These are phyloP conservation scores for Pycnomerus fuliginosus DNA, from an alignment of 2,888 invertebrate species.

Conservation along the genomic window DNA sequence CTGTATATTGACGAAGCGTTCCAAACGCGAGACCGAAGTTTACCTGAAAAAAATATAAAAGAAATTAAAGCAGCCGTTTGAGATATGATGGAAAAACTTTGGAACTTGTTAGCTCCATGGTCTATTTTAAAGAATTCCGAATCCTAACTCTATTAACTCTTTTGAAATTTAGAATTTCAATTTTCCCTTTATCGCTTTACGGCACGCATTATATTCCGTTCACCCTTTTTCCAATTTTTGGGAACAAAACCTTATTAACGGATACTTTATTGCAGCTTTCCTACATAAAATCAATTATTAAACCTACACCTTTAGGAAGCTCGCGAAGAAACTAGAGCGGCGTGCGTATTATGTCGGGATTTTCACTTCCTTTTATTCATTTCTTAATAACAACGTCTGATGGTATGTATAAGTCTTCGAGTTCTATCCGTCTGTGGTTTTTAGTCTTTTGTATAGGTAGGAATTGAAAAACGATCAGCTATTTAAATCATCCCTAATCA, in stretches of 20 bases:
- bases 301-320: too few species aligned
- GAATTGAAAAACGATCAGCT: too few species aligned
- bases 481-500: too few species aligned
- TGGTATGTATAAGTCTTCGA: too few species aligned
- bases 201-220: slow-evolving; percentile 46
- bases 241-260: slow-evolving; percentile 27
- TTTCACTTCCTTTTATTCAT: too few species aligned
- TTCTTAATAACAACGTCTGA: too few species aligned
- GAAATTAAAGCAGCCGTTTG: slow-evolving; percentile 39
- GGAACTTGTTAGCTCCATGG: slow-evolving; percentile 41
- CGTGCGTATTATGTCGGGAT: too few species aligned
- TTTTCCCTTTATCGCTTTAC: slow-evolving; percentile 49
- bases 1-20: too few species aligned
- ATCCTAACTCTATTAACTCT: slow-evolving; percentile 47
- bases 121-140: slow-evolving; percentile 36
- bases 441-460: too few species aligned
- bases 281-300: slow-evolving; percentile 31
- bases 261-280: slow-evolving; percentile 29
- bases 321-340: too few species aligned
- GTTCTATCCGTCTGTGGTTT: too few species aligned
- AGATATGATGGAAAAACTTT: slow-evolving; percentile 45
- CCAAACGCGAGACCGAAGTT: slow-evolving; percentile 27
- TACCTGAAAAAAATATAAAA: slow-evolving; percentile 37
- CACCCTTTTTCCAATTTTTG: slow-evolving; percentile 35
- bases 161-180: slow-evolving; percentile 51